phyloP scores from a whole-genome alignment of 1,140 invertebrate species.

The Cherax quadricarinatus region DNA sequence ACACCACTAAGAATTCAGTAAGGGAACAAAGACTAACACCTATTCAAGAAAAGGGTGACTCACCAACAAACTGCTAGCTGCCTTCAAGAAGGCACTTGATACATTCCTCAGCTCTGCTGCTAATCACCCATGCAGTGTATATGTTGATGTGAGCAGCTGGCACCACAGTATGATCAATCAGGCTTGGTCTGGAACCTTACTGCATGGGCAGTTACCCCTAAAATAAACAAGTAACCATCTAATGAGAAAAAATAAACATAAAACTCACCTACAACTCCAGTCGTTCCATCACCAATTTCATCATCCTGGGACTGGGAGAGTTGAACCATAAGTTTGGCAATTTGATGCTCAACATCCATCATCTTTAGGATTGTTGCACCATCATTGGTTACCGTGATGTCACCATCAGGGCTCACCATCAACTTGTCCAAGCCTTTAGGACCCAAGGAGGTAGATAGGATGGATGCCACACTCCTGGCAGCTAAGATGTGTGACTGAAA shows the following conservation, averaged over 20 bases:
- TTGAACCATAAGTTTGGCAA: conserved; percentile 98
- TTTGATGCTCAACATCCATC: conserved; percentile 99
- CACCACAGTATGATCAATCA: no score
- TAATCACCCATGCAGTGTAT: no score
- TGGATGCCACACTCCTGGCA: conserved; percentile 92
- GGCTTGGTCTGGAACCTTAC: no score
- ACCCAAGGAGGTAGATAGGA: conserved; percentile 94
- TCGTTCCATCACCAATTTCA: conserved; percentile 99
- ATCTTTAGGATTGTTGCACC: conserved; percentile 99
- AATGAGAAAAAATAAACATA: not conserved
- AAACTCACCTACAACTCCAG: conserved; percentile 92
- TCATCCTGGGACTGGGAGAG: conserved; percentile 99
- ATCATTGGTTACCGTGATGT: conserved; percentile 99
- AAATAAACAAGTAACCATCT: not conserved
- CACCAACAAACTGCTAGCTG: no score
- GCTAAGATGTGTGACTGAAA: conserved; percentile 97
- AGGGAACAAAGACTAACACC: no score
- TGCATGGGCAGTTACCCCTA: no score
- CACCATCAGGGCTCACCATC: conserved; percentile 98
- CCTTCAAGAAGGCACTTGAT: no score
- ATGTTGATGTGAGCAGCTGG: no score
- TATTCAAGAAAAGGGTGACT: no score
- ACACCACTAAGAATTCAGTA: no score
- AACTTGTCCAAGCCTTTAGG: conserved; percentile 98
- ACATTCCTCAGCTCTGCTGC: no score